Conservation (phyloP, 2,888 invertebrate species). For the Arctia plantaginis region DNA sequence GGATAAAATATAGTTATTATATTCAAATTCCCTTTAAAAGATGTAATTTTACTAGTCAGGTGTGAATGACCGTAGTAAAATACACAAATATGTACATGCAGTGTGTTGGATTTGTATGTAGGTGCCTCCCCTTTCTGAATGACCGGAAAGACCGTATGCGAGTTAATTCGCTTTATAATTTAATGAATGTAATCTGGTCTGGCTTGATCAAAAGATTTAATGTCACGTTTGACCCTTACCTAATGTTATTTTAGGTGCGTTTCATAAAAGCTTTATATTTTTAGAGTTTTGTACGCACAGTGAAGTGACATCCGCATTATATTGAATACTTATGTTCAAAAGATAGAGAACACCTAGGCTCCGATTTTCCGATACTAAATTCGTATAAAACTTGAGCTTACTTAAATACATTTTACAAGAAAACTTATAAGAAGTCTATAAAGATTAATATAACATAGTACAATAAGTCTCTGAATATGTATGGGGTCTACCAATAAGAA, state of each 20-base stretch:
- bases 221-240: slow-evolving; percentile 40
- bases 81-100: neutral
- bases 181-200: slow-evolving; percentile 71
- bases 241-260: slow-evolving; percentile 39
- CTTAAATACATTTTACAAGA: too few species aligned
- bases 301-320: neutral
- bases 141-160: slow-evolving; percentile 57
- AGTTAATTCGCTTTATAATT: slow-evolving; percentile 60
- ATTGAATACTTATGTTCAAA: neutral
- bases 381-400: too few species aligned
- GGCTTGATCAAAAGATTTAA: slow-evolving; percentile 62
- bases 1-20: neutral
- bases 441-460: too few species aligned
- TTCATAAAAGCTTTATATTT: slow-evolving; percentile 12
- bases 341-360: neutral
- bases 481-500: too few species aligned
- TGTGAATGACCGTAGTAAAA: neutral
- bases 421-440: too few species aligned
- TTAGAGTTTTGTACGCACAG: neutral
- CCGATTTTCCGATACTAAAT: too few species aligned
- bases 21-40: neutral
- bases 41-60: neutral
- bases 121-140: slow-evolving; percentile 42
- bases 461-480: too few species aligned
- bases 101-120: slow-evolving; percentile 23